Percentiles rank a stretch among this genome's conserved stretches.
phyloP scores from a whole-genome alignment of 2,888 invertebrate genomes.

The Kryphioiulus occultus region DNA sequence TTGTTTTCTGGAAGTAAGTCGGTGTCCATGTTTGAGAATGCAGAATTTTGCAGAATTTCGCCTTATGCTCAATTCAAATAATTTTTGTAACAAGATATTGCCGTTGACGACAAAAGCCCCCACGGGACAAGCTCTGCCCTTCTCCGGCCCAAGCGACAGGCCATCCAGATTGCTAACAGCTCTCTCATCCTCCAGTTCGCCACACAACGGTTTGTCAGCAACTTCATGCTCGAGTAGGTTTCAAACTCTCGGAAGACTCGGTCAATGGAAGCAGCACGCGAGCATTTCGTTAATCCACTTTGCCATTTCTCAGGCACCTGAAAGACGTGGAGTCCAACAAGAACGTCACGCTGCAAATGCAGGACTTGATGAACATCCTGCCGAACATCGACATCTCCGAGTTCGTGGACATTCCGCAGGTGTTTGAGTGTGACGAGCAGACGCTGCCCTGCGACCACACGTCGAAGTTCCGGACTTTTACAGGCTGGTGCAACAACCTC shows the following conservation, averaged over 20 bases:
- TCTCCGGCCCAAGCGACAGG: constrained; percentile 86
- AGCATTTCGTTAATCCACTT: neutral
- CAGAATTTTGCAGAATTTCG: neutral
- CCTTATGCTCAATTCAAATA: neutral
- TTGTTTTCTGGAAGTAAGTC: constrained; percentile 59
- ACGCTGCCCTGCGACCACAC: constrained; percentile 74
- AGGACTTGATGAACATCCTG: constrained; percentile 63
- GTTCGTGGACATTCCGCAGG: constrained; percentile 62
- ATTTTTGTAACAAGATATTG: constrained; percentile 51
- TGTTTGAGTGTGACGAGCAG: constrained; percentile 68
- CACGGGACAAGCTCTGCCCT: constrained; percentile 88
- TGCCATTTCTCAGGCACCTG: constrained; percentile 53
- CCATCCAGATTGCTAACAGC: constrained; percentile 82
- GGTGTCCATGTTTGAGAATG: neutral
- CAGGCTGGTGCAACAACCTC: constrained; percentile 88
- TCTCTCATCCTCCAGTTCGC: constrained; percentile 86
- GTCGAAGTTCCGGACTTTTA: constrained; percentile 70
- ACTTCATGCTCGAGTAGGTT: constrained; percentile 67
- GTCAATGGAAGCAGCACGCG: too few relatives aligned
- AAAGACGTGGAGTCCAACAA: constrained; percentile 57
- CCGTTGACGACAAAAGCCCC: constrained; percentile 71
- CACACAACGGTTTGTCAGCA: constrained; percentile 83
- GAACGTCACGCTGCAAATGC: constrained; percentile 59
- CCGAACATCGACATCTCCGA: constrained; percentile 64
- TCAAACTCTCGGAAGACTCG: too few relatives aligned